phyloP scores from a whole-genome alignment of 2,113 vertebrate species.

The Heterocephalus glaber region DNA sequence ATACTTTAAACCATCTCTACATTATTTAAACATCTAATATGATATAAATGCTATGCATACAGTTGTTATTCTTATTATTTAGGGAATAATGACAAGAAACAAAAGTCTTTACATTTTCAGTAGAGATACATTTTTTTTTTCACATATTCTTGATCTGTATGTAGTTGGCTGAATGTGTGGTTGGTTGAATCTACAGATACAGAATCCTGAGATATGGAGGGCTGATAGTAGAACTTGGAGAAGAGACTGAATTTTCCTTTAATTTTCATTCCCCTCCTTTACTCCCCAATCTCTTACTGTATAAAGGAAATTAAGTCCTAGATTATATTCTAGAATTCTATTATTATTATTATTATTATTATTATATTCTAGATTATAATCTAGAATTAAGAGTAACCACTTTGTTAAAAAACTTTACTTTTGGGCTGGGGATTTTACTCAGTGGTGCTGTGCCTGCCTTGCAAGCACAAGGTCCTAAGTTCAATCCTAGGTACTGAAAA shows the following conservation, averaged over 20 bases:
- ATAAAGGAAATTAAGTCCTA: conserved; percentile 20
- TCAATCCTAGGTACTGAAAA: no score
- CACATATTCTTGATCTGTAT: neutral
- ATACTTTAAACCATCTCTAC: neutral
- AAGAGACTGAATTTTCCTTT: conserved; percentile 14
- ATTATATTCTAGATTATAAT: conserved; percentile 30
- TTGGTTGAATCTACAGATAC: neutral
- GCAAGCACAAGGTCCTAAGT: no score
- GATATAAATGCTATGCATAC: neutral
- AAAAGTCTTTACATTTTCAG: neutral
- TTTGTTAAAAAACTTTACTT: conserved; percentile 50
- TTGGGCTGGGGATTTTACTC: no score
- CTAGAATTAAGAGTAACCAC: conserved; percentile 51
- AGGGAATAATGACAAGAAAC: neutral
- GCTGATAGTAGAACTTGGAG: neutral
- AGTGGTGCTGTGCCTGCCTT: no score
- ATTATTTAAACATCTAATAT: neutral
- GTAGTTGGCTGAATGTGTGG: neutral
- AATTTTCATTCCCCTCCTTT: neutral
- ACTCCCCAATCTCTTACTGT: neutral
- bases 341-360: no score
- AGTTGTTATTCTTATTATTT: neutral
- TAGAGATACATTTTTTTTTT: neutral
- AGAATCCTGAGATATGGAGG: neutral
- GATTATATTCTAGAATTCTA: conserved; percentile 51